Conservation (phyloP, 2,113 vertebrate species). For the Ameiurus melas region DNA sequence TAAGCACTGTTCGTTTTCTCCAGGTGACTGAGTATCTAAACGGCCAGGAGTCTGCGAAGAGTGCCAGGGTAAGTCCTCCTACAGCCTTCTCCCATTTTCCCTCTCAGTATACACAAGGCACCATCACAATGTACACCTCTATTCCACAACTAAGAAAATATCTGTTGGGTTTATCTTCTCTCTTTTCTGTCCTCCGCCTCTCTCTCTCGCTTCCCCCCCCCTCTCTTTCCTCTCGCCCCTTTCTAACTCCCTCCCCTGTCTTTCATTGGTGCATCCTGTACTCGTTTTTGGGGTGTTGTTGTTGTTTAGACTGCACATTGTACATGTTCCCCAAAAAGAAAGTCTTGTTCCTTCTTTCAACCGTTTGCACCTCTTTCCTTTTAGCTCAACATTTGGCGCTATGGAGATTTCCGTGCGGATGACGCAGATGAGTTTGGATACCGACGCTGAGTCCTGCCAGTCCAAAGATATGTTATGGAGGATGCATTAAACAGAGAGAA, state of each 20-base stretch:
- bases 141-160: background rate
- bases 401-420: constrained; percentile 89
- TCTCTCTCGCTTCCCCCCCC: too few species aligned
- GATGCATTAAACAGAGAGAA: constrained; percentile 43
- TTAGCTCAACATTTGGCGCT: constrained; percentile 93
- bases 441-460: constrained; percentile 68
- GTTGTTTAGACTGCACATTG: background rate
- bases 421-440: constrained; percentile 90
- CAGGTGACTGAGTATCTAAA: constrained; percentile 90
- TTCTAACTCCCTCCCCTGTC: too few species aligned
- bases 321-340: background rate
- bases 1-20: constrained; percentile 39
- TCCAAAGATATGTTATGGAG: constrained; percentile 57
- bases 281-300: too few species aligned
- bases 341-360: background rate
- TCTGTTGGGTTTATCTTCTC: too few species aligned
- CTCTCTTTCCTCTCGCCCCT: too few species aligned
- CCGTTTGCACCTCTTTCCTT: constrained; percentile 8
- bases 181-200: background rate
- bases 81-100: too few species aligned
- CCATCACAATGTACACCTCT: background rate
- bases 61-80: constrained; percentile 79
- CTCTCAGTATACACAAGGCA: background rate
- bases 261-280: too few species aligned
- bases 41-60: constrained; percentile 89